Percentiles rank a stretch among this genome's conserved stretches.
These are phyloP conservation scores for Turritopsis rubra DNA, from an alignment of 30 jellyfish, hydroid and myxozoan species.

Conservation along the genomic window DNA sequence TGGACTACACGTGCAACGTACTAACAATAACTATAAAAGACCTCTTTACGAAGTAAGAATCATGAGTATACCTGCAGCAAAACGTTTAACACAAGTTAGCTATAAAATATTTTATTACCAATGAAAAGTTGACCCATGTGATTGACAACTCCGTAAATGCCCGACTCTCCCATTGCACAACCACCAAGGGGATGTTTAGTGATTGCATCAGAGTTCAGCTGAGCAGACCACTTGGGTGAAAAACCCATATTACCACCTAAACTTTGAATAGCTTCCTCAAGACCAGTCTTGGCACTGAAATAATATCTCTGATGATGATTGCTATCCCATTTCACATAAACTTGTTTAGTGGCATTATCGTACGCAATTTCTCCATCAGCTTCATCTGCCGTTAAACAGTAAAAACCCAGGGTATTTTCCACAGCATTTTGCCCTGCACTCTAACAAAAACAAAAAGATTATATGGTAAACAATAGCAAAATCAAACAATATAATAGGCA, in stretches of 20 bases:
- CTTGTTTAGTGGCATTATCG: constrained; percentile 51
- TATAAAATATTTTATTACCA: constrained; percentile 37
- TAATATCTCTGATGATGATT: constrained; percentile 81
- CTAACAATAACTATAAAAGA: too few species aligned
- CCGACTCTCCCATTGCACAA: constrained; percentile 96
- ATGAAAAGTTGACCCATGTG: constrained; percentile 91
- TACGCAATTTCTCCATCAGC: constrained; percentile 75
- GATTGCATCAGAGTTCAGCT: constrained; percentile 58
- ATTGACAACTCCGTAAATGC: constrained; percentile 86
- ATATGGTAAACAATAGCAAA: neutral
- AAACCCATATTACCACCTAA: constrained; percentile 80
- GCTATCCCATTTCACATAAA: constrained; percentile 71
- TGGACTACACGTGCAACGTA: too few species aligned
- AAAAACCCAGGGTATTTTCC: constrained; percentile 75
- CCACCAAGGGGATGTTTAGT: constrained; percentile 97
- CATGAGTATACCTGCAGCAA: neutral
- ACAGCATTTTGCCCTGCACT: constrained; percentile 39
- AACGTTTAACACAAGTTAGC: too few species aligned
- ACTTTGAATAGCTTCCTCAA: constrained; percentile 60
- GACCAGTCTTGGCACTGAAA: constrained; percentile 83
- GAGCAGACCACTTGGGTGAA: constrained; percentile 86
- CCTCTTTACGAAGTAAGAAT: too few species aligned
- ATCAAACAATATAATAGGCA: neutral
- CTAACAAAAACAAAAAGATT: constrained; percentile 28
- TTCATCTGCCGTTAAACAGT: constrained; percentile 88